phyloP scores from a whole-genome alignment of 1,140 invertebrate genomes.

The Conus betulinus region DNA sequence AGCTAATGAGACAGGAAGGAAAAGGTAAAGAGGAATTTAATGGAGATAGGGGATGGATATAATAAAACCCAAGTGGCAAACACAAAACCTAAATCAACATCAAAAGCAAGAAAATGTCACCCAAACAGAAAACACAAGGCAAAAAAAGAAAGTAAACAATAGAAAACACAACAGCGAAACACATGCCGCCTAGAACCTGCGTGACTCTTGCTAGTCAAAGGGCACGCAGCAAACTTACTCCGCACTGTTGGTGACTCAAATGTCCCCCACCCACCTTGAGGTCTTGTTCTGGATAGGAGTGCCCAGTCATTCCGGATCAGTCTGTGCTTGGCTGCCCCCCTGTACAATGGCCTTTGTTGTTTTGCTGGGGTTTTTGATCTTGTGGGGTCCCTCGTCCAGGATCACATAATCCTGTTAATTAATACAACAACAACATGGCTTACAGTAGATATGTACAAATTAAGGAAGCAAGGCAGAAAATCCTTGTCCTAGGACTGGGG shows the following conservation, averaged over 20 bases:
- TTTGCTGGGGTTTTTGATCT: constrained; percentile 79
- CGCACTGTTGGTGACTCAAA: background rate
- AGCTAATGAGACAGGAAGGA: no score
- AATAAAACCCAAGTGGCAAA: no score
- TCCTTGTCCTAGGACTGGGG: no score
- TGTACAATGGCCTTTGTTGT: constrained; percentile 76
- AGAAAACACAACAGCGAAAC: background rate
- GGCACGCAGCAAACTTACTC: no score
- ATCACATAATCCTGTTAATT: constrained; percentile 75
- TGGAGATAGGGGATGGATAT: no score
- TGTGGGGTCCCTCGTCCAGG: constrained; percentile 78
- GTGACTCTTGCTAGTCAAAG: no score
- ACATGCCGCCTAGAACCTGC: background rate
- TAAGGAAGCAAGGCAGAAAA: background rate
- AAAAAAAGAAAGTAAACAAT: background rate
- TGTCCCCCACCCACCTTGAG: constrained; percentile 57
- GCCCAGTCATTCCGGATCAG: constrained; percentile 77
- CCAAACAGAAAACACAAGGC: no score
- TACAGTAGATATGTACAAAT: background rate
- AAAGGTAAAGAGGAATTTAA: no score
- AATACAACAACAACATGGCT: background rate
- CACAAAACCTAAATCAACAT: no score
- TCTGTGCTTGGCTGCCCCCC: constrained; percentile 71
- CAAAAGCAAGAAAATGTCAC: no score
- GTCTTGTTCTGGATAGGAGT: constrained; percentile 78